phyloP scores from a whole-genome alignment of 1,140 invertebrate species.

The Conus ventricosus region DNA sequence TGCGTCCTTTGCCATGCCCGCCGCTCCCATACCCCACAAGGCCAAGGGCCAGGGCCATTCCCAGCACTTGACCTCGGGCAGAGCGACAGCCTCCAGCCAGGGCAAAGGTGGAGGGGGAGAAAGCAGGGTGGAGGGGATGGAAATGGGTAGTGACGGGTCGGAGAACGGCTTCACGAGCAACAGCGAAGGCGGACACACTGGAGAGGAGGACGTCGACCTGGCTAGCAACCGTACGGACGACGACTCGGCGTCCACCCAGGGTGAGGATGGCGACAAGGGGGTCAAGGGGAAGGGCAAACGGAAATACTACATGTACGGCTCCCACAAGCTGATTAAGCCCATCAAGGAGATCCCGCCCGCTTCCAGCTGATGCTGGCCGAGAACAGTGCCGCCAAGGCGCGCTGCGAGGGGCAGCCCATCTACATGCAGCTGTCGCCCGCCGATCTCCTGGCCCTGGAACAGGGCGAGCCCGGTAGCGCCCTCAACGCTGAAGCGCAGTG shows the following conservation, averaged over 20 bases:
- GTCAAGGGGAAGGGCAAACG: conserved; percentile 52
- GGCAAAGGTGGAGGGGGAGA: conserved; percentile 18
- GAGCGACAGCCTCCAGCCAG: neutral
- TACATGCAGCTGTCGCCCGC: conserved; percentile 59
- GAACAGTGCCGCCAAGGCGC: conserved; percentile 61
- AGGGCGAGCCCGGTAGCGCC: conserved; percentile 25
- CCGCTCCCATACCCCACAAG: neutral
- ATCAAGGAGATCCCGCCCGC: conserved; percentile 70
- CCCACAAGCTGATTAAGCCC: conserved; percentile 68
- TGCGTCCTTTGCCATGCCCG: conserved; percentile 21
- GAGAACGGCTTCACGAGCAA: conserved; percentile 46
- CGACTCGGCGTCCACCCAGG: conserved; percentile 34
- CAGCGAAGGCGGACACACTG: conserved; percentile 35
- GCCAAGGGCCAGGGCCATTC: neutral
- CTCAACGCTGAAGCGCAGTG: conserved; percentile 61
- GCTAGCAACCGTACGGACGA: conserved; percentile 30
- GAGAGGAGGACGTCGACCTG: conserved; percentile 44
- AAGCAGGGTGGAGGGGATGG: conserved; percentile 32
- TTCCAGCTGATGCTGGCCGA: conserved; percentile 66
- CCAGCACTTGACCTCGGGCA: neutral
- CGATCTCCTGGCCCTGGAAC: conserved; percentile 42
- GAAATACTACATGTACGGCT: conserved; percentile 70
- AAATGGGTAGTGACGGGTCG: conserved; percentile 38
- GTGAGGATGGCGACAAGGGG: conserved; percentile 3
- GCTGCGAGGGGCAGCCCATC: conserved; percentile 69